A percentile compares a stretch with the other conserved stretches of the same genome.
Evolutionary conservation across 2,797 vertebrate species (phyloP).

Genomic region (Aselliscus stoliczkanus): DNA sequence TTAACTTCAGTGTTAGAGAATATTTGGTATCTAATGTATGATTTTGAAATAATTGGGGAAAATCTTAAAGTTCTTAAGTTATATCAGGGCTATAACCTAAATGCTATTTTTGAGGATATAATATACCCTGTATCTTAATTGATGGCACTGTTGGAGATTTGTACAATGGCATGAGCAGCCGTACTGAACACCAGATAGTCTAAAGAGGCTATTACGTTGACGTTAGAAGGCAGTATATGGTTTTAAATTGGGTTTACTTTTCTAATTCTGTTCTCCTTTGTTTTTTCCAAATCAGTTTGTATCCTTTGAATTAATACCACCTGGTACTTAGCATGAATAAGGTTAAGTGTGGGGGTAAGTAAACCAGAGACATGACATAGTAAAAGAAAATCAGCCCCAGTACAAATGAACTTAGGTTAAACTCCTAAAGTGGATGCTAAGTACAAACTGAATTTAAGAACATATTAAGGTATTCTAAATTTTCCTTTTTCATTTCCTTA

Average conservation of each 20-base stretch:
- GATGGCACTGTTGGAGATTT: background rate
- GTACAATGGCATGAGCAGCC: background rate
- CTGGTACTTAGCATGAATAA: background rate
- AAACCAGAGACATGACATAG: background rate
- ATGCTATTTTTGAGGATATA: background rate
- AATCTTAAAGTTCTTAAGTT: background rate
- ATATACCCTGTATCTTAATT: background rate
- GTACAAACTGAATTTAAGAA: background rate
- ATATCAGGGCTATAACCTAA: background rate
- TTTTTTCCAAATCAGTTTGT: background rate
- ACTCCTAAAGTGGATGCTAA: background rate
- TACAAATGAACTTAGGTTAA: background rate
- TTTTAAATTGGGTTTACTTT: background rate
- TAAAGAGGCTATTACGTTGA: background rate
- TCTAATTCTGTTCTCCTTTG: background rate
- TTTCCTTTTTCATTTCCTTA: slow-evolving; percentile 76
- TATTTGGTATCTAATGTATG: background rate
- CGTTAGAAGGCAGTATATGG: background rate
- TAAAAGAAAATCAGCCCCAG: background rate
- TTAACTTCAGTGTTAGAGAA: background rate
- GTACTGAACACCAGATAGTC: background rate
- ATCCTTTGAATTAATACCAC: background rate
- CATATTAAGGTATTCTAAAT: background rate
- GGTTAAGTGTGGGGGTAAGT: background rate
- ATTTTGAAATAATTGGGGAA: slow-evolving; percentile 24